phyloP scores from a whole-genome alignment of 2,888 invertebrate genomes.

The Pollenia griseotomentosa region DNA sequence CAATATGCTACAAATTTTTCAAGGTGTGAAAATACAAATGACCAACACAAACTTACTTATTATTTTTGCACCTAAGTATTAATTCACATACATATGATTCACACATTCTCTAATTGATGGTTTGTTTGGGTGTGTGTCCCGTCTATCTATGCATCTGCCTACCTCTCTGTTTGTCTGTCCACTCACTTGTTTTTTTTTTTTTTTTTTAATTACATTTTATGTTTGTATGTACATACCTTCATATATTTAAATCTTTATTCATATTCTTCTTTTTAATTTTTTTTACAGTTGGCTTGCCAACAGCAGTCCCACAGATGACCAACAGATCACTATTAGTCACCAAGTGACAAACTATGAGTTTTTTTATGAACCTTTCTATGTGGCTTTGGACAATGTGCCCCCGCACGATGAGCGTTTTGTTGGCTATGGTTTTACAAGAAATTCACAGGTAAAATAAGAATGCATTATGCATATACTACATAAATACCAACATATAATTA shows the following conservation, averaged over 20 bases:
- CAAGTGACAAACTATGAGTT: slow-evolving; percentile 93
- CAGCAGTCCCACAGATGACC: slow-evolving; percentile 78
- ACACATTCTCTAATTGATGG: slow-evolving; percentile 20
- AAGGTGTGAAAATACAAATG: slow-evolving; percentile 85
- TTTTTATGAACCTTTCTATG: slow-evolving; percentile 96
- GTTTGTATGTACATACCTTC: not conserved
- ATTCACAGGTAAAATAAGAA: slow-evolving; percentile 90
- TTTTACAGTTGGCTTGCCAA: slow-evolving; percentile 78
- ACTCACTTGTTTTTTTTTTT: slow-evolving; percentile 19
- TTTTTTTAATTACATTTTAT: slow-evolving; percentile 32
- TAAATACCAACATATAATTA: not conserved
- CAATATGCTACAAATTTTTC: slow-evolving; percentile 96
- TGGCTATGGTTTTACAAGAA: slow-evolving; percentile 96
- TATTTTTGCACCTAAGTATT: not conserved
- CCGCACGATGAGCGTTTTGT: slow-evolving; percentile 94
- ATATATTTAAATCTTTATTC: slow-evolving; percentile 12
- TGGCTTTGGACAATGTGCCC: slow-evolving; percentile 92
- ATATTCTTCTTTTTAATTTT: slow-evolving; percentile 2
- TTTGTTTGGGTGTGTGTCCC: slow-evolving; percentile 24
- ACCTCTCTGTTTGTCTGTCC: not conserved
- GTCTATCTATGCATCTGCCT: too few species aligned
- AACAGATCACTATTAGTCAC: slow-evolving; percentile 88
- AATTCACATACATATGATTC: slow-evolving; percentile 52
- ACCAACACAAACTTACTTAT: slow-evolving; percentile 47
- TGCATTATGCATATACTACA: not conserved